Conservation (phyloP, 2,113 vertebrate species). For the Protobothrops mucrosquamatus region DNA sequence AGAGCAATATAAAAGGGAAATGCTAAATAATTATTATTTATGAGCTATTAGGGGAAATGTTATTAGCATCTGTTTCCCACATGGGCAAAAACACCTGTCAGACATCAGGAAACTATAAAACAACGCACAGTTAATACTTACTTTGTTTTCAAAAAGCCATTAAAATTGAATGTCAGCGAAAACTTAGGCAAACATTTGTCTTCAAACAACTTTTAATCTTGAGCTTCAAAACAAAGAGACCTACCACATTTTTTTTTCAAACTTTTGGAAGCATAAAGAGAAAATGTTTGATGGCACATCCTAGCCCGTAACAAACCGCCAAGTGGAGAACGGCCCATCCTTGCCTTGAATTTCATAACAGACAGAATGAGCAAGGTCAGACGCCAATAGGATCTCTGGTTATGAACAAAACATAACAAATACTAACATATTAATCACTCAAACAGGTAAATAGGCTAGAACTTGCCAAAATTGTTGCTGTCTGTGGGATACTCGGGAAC, state of each 20-base stretch:
- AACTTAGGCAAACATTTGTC: slow-evolving; percentile 74
- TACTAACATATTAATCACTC: background rate
- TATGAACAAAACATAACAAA: background rate
- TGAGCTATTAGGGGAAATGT: slow-evolving; percentile 74
- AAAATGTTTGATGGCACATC: background rate
- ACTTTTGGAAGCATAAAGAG: slow-evolving; percentile 50
- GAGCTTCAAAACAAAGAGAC: slow-evolving; percentile 48
- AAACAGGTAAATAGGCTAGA: background rate
- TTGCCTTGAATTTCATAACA: slow-evolving; percentile 15
- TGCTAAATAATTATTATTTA: slow-evolving; percentile 75
- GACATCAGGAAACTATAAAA: slow-evolving; percentile 69
- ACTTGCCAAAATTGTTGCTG: background rate
- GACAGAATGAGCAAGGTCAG: slow-evolving; percentile 48
- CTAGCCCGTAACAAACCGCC: slow-evolving; percentile 26
- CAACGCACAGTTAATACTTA: slow-evolving; percentile 55
- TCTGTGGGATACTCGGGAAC: background rate
- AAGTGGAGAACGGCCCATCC: background rate
- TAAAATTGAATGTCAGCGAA: slow-evolving; percentile 78
- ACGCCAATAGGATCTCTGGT: fast-evolving
- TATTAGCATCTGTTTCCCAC: slow-evolving; percentile 78
- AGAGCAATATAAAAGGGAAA: slow-evolving; percentile 72
- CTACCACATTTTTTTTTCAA: slow-evolving; percentile 35
- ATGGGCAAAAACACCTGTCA: slow-evolving; percentile 80
- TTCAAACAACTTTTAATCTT: slow-evolving; percentile 70
- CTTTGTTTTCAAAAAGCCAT: slow-evolving; percentile 81